Percentiles rank a stretch among this genome's conserved stretches.
Conservation (phyloP, 2,113 vertebrate species). For the Machaerirhynchus nigripectus region DNA sequence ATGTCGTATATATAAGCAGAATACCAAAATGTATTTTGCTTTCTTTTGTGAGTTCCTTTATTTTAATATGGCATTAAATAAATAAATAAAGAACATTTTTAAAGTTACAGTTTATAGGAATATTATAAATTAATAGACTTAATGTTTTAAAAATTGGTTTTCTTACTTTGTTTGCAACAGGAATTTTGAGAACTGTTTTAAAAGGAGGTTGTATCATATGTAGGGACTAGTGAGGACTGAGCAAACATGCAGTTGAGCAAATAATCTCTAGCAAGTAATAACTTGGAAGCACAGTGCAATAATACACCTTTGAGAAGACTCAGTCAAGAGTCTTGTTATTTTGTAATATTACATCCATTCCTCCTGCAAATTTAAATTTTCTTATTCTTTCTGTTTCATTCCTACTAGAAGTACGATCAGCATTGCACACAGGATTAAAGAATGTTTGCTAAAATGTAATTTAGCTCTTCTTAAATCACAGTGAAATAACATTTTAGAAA, state of each 20-base stretch:
- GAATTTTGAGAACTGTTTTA: neutral
- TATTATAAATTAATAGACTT: neutral
- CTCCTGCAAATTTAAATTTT: neutral
- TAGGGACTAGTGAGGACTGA: neutral
- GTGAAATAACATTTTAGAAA: neutral
- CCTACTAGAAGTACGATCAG: neutral
- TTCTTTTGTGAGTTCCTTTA: neutral
- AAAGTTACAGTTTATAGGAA: neutral
- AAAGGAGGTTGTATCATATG: neutral
- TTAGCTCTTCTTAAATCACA: neutral
- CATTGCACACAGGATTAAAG: neutral
- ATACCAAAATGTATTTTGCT: neutral
- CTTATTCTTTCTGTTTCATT: neutral
- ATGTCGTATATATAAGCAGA: neutral
- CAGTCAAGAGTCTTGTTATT: neutral
- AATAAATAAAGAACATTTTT: neutral
- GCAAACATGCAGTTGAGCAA: neutral
- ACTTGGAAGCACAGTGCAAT: neutral
- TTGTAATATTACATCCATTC: neutral
- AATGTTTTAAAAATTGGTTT: neutral
- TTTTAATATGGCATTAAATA: conserved; percentile 10
- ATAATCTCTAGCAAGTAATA: neutral
- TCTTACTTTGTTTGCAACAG: neutral
- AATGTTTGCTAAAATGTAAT: neutral
- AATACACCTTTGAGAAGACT: neutral